phyloP scores from a whole-genome alignment of 2,113 vertebrate genomes.

The Poeciliopsis occidentalis region DNA sequence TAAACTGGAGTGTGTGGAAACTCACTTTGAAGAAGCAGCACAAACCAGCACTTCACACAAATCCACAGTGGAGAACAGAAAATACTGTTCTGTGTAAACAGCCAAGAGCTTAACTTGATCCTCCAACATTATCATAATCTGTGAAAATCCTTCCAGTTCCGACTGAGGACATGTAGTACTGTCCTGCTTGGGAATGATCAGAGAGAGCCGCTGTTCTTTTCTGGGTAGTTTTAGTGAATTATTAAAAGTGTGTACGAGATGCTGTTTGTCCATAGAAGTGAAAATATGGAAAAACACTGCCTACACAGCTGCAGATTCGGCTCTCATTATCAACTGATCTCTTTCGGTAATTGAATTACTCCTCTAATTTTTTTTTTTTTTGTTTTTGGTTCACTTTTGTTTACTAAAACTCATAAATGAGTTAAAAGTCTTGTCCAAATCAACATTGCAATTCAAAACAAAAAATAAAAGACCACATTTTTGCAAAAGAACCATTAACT shows the following conservation, averaged over 20 bases:
- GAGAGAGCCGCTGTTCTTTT: neutral
- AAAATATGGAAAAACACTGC: neutral
- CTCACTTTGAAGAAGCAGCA: neutral
- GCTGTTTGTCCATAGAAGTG: neutral
- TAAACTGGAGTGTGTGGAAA: conserved; percentile 24
- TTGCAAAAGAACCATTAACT: neutral
- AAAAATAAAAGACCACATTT: neutral
- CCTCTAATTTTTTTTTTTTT: neutral
- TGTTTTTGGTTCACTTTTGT: too few relatives aligned
- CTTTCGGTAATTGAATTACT: neutral
- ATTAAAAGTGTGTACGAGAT: neutral
- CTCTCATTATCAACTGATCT: neutral
- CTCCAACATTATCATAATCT: neutral
- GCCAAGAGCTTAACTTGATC: neutral
- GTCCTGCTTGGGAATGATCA: neutral
- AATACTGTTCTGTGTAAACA: conserved; percentile 17
- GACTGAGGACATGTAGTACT: too few relatives aligned
- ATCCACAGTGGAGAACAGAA: neutral
- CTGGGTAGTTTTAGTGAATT: neutral
- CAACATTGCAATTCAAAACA: neutral
- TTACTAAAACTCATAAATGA: too few relatives aligned
- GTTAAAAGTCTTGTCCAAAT: neutral
- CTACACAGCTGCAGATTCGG: neutral
- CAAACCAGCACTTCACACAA: neutral
- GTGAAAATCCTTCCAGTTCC: neutral